Evolutionary conservation across 1,140 invertebrate genomes (phyloP), one percentile per base, ranked within the genome.

Genomic region (Physella acuta): DNA sequence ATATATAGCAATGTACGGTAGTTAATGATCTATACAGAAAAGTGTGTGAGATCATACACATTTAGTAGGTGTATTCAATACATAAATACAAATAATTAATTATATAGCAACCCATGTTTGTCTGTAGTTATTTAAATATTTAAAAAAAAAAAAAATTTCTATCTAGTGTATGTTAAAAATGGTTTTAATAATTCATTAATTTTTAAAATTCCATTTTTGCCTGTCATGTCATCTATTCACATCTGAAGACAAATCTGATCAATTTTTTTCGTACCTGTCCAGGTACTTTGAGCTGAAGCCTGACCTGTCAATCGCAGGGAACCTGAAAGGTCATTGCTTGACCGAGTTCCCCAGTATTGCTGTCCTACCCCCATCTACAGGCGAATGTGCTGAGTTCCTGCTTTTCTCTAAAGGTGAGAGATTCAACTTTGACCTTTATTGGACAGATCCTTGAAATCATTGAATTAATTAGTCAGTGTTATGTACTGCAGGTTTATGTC

Each of bases 311-410:
- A n/a, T 61, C 28, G 59, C 33, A 24, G 59, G 39, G 39, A 61
- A 61, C 28, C 36, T 61, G 36, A 61, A 44, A 44, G 59, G 59
- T 24, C 59, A 61, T 39, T 61, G 59, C 39, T 39, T 61, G 24
- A 61, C 59, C 36, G 59, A 61, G 36, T 61, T n/a, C 24, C 59
- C 59, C 16, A 61, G 34, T 4, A 61, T 61, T n/a, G 16, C 2
- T 8, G 59, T 61, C 24, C 36, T 61, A 1, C 1, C 59, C 36
- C 36, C 59, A 37, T 3, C 2, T 1, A 24, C 11, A 16, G 4
- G 24, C 28, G 36, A 61, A 2, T 8, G 17, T 11, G n/a, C 36
- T 16, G 28, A 61, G 17, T 8, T 1, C 3, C 28, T 61, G 8
- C 37, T 61, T 26, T 11, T 44, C 39, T 61, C 59, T 44, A 39